Percentiles rank a stretch among this genome's conserved stretches.
phyloP scores from a whole-genome alignment of 2,113 vertebrate species.

The Takifugu bimaculatus region DNA sequence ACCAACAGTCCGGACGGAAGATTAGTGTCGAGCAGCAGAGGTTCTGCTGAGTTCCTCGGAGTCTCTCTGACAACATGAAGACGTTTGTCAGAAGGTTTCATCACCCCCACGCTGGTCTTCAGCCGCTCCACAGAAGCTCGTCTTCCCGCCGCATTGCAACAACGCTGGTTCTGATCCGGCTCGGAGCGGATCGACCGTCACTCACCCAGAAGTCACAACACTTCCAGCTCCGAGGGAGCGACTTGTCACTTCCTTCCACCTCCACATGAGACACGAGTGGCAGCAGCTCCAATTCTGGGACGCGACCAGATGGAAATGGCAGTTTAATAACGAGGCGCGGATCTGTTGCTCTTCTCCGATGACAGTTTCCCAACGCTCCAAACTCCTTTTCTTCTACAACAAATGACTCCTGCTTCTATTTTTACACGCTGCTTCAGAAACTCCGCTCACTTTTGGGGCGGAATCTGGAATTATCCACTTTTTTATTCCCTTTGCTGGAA shows the following conservation, averaged over 20 bases:
- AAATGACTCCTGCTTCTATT: background rate
- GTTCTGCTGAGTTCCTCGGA: too few relatives aligned
- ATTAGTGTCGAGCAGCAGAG: too few relatives aligned
- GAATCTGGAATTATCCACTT: too few relatives aligned
- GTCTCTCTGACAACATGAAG: too few relatives aligned
- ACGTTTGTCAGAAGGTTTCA: background rate
- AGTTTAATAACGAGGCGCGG: background rate
- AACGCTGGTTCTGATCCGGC: conserved; percentile 30
- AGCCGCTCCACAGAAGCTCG: too few relatives aligned
- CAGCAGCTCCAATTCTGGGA: background rate
- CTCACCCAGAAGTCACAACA: conserved; percentile 19
- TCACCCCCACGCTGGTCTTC: too few relatives aligned
- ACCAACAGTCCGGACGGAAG: too few relatives aligned
- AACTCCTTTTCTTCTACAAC: background rate
- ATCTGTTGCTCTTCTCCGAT: background rate
- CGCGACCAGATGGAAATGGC: background rate
- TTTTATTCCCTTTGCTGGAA: too few relatives aligned
- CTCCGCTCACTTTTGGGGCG: background rate
- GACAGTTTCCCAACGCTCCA: conserved; percentile 6
- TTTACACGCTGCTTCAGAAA: background rate
- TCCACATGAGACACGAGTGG: conserved; percentile 14
- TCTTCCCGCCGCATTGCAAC: background rate
- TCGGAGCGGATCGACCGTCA: conserved; percentile 23
- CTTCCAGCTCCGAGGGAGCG: conserved; percentile 3
- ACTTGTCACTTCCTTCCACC: conserved; percentile 13